phyloP scores from a whole-genome alignment of 2,797 vertebrate genomes.

The Enteromius viviparus region DNA sequence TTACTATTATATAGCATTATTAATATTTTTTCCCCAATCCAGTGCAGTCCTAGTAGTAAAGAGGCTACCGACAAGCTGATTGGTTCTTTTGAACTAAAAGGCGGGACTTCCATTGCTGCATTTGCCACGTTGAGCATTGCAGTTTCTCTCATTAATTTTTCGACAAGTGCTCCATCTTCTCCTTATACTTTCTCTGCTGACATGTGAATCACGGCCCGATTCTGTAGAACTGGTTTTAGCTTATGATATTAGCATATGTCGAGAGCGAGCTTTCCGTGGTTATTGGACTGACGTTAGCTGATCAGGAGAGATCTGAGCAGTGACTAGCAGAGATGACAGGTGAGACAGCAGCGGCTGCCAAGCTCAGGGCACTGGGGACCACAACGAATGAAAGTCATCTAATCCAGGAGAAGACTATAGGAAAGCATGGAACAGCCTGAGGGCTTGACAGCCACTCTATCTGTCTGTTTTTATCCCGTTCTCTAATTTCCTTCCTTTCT shows the following conservation, averaged over 20 bases:
- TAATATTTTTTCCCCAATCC: background rate
- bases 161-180: background rate
- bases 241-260: constrained; percentile 42
- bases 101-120: background rate
- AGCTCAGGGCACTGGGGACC: constrained; percentile 42
- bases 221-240: constrained; percentile 20
- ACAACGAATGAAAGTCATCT: constrained; percentile 46
- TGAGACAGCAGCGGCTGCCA: constrained; percentile 56
- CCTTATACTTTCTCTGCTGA: background rate
- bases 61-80: background rate
- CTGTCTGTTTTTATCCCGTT: constrained; percentile 31
- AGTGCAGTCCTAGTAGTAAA: background rate
- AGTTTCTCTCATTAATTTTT: constrained; percentile 16
- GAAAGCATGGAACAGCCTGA: constrained; percentile 34
- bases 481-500: constrained; percentile 43
- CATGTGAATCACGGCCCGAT: constrained; percentile 8
- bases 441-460: constrained; percentile 37
- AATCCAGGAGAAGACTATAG: constrained; percentile 45
- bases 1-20: background rate
- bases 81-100: background rate
- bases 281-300: constrained; percentile 67
- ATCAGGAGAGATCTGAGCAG: constrained; percentile 68
- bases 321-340: constrained; percentile 71
- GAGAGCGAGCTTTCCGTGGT: constrained; percentile 24
- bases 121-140: background rate